phyloP scores from a whole-genome alignment of 2,888 invertebrate species.

The Tetanocera ferruginea region DNA sequence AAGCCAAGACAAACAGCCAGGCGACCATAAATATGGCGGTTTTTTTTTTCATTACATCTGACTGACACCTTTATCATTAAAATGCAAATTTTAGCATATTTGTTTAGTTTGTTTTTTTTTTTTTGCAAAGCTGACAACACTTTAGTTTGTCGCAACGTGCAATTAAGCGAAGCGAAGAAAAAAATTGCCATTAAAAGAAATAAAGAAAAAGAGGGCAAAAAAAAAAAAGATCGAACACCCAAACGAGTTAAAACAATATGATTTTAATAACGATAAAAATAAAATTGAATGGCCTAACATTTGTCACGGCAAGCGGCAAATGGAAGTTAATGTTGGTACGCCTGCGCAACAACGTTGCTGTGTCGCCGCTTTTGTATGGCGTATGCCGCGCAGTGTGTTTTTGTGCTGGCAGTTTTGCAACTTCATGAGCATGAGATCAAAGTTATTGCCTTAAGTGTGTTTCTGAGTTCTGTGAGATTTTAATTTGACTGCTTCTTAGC shows the following conservation, averaged over 20 bases:
- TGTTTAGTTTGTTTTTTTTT: neutral
- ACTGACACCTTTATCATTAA: neutral
- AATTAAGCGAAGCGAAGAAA: neutral
- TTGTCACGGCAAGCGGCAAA: neutral
- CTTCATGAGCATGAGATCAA: too few relatives aligned
- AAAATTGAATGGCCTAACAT: conserved; percentile 7
- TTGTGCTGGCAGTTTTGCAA: too few relatives aligned
- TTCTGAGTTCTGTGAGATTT: too few relatives aligned
- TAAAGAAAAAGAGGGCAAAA: too few relatives aligned
- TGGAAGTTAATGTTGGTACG: conserved; percentile 9
- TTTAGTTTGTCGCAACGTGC: neutral
- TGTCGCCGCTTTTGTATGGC: too few relatives aligned
- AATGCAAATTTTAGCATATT: neutral
- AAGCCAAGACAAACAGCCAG: too few relatives aligned
- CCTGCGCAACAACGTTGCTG: neutral
- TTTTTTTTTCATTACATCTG: neutral
- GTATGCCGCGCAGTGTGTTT: too few relatives aligned
- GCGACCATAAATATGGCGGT: neutral
- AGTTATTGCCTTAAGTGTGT: too few relatives aligned
- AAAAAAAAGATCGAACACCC: neutral
- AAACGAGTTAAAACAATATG: conserved; percentile 6
- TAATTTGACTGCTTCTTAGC: too few relatives aligned
- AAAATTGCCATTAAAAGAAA: too few relatives aligned
- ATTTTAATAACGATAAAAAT: conserved; percentile 7
- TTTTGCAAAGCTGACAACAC: neutral